Base-by-base conservation (phyloP, 2,888 invertebrate genomes). In the Caenorhabditis doughertyi region DNA sequence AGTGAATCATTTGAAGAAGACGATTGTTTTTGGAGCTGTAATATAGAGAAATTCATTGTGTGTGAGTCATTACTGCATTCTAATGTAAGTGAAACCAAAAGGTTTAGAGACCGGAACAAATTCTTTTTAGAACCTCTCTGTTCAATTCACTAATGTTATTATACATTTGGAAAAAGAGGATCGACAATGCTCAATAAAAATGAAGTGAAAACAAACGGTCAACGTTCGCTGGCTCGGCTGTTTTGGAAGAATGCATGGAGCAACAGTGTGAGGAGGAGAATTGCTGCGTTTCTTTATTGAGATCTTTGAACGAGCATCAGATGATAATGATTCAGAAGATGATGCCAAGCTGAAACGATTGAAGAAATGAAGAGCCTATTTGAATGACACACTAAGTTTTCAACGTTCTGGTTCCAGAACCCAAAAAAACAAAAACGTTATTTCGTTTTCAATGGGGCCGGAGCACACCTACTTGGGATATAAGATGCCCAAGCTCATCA, bases 221-320 rank as follows among this genome's bases (percentile, higher is more conserved):
- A 84, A 42, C 27, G 81, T 84, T 62, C 68, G 53, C 42, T 71
- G 74, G 51, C 79, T 79, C 7, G 81, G 42, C 9, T 42, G 68
- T 23, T 65, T 68, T 27, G 55, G 73, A 8, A 68, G 27, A 42
- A 79, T 64, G 2, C n/a, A 11, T 16, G 86, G 86, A 8, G 86
- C 85, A 0, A 71, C 44, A 9, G 55, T 70, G 0, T 51, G 44
- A 0, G 86, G 86, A 7, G 86, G 86, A 13, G 83, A 84, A 44
- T 68, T 71, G 39, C 71, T 79, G 29, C 84, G 73, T 62, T 84
- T 85, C 47, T 84, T 82, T 42, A 84, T 84, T n/a, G 86, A 86
- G 29, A 85, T 86, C 44, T 85, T 82, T 3, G 86, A 86, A 11
- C 85, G 71, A 5, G 85, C 86, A 71, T 82, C 86, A 4, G 86